Conservation (phyloP, 2,113 vertebrate genomes). For the Agapornis roseicollis region DNA sequence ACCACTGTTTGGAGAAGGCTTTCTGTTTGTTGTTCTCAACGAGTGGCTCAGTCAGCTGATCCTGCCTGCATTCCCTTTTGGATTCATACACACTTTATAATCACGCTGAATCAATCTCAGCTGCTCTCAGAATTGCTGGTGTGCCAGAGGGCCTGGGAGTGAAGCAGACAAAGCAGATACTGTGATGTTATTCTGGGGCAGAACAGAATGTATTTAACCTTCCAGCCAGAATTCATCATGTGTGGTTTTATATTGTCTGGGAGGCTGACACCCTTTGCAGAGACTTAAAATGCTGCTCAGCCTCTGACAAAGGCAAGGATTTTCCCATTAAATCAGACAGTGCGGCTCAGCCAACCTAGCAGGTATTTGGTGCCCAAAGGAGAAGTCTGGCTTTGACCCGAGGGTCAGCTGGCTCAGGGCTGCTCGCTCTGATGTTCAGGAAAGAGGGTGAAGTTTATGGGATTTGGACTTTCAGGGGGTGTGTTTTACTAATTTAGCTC, state of each 20-base stretch:
- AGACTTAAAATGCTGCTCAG: not conserved
- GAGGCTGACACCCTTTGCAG: not conserved
- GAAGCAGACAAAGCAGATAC: not conserved
- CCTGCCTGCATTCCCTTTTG: not conserved
- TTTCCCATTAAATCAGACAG: slow-evolving; percentile 45
- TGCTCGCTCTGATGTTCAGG: not conserved
- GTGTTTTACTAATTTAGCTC: not conserved
- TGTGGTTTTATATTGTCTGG: not conserved
- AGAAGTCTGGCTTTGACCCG: not conserved
- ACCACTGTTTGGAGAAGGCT: not conserved
- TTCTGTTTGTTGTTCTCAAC: not conserved
- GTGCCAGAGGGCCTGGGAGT: not conserved
- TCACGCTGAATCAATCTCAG: not conserved
- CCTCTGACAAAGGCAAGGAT: not conserved
- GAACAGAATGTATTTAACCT: slow-evolving; percentile 10
- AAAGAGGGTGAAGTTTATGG: not conserved
- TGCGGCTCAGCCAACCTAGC: not conserved
- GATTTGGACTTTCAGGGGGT: not conserved
- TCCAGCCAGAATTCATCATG: not conserved
- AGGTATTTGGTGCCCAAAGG: not conserved
- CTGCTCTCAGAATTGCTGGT: not conserved
- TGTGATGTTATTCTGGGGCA: not conserved
- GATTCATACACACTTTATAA: not conserved
- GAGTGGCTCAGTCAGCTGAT: not conserved
- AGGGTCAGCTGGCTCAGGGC: not conserved